phyloP scores from a whole-genome alignment of 2,888 invertebrate species.

The Cremastinae sp. region DNA sequence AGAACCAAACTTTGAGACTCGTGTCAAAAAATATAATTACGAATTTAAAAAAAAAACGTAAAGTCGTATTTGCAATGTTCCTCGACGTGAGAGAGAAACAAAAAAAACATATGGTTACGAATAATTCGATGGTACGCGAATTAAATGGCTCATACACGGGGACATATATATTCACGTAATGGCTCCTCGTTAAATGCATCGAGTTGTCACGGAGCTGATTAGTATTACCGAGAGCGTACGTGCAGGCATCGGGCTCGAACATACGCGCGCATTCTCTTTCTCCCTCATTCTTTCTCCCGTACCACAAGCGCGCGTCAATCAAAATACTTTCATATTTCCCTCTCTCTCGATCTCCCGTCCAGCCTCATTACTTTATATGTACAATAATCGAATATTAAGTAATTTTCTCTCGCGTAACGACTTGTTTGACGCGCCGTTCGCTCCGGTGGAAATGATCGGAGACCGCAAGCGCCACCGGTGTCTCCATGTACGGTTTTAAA shows the following conservation, averaged over 20 bases:
- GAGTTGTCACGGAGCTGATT: constrained; percentile 53
- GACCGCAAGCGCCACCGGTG: constrained; percentile 16
- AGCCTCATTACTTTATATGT: constrained; percentile 37
- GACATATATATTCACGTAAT: constrained; percentile 9
- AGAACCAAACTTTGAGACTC: no score
- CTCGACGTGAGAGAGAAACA: background rate
- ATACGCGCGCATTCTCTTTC: constrained; percentile 17
- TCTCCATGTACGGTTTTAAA: background rate
- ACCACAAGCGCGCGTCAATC: constrained; percentile 62
- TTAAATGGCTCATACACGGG: background rate
- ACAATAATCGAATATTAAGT: constrained; percentile 65
- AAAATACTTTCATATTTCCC: constrained; percentile 59
- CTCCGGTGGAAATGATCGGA: background rate
- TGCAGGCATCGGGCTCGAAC: constrained; percentile 53
- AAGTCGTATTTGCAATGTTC: no score
- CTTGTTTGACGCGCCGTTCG: constrained; percentile 59
- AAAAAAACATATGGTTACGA: background rate
- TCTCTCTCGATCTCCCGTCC: constrained; percentile 18
- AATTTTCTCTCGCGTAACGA: constrained; percentile 64
- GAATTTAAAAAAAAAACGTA: no score
- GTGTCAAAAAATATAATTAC: background rate
- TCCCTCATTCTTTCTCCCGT: constrained; percentile 48
- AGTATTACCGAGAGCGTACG: constrained; percentile 57
- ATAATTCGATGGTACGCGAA: background rate
- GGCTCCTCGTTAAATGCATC: constrained; percentile 58